A percentile compares a stretch with the other conserved stretches of the same genome.
These are phyloP conservation scores for Euzetes globulus DNA, from an alignment of 2,888 invertebrate genomes.

Conservation along the genomic window DNA sequence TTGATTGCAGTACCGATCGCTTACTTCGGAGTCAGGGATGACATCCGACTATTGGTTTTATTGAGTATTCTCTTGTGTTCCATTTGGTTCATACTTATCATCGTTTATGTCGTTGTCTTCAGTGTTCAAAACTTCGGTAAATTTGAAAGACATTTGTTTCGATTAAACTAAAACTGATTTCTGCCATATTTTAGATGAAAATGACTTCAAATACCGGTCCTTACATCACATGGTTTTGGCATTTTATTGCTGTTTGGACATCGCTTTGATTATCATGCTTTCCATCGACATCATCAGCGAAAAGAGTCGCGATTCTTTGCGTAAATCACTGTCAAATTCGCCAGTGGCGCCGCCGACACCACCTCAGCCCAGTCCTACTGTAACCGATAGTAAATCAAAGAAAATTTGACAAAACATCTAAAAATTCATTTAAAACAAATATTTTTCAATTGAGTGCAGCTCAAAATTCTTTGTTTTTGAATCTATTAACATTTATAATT, in stretches of 20 bases:
- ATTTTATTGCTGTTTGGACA: background rate
- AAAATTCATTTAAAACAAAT: too few species aligned
- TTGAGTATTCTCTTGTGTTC: background rate
- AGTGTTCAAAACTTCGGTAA: background rate
- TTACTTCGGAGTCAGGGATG: background rate
- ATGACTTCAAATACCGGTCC: background rate
- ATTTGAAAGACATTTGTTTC: background rate
- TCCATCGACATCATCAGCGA: background rate
- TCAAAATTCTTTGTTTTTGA: too few species aligned
- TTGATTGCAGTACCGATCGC: background rate
- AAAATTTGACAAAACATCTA: too few species aligned
- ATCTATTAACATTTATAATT: too few species aligned
- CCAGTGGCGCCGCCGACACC: too few species aligned
- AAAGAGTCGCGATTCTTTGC: too few species aligned
- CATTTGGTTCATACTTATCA: conserved; percentile 2
- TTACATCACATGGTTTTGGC: background rate
- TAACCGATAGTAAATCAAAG: too few species aligned
- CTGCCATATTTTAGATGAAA: background rate
- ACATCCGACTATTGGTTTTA: background rate
- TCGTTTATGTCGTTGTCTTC: background rate
- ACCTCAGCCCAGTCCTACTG: too few species aligned
- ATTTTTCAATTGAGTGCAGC: too few species aligned
- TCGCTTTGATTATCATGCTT: background rate
- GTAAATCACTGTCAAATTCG: too few species aligned
- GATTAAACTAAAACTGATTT: background rate